Evolutionary conservation across 2,888 invertebrate genomes (phyloP), one percentile per base, ranked within the genome.

Genomic region (Tortricodes alternella): DNA sequence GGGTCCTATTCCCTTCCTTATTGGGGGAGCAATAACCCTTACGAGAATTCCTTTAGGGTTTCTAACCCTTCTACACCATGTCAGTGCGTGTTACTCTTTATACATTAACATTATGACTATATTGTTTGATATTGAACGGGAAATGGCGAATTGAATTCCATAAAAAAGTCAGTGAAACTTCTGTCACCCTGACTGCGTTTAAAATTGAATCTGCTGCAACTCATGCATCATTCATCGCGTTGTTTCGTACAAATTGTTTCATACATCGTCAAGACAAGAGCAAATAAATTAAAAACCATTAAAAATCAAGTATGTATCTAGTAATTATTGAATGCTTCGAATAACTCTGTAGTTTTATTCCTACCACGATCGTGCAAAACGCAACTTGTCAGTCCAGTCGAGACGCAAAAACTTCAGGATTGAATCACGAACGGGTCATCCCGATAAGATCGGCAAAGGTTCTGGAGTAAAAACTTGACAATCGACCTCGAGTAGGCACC

Each of bases 1-100:
- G 49, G 37, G 29, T 77, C 68, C 62, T 67, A 69, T 79, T 73
- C 73, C 74, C 65, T 61, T 71, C 64, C 71, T 68, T 68, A 73
- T 69, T 72, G 68, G 66, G 74, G 71, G 66, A 68, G 76, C 70
- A 77, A 73, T 74, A 76, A 64, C 65, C 65, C 62, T 68, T 69
- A 51, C 68, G 64, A 63, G 72, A 66, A 74, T 70, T 71, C 61
- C 67, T 74, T 65, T 68, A 70, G 61, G 76, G 74, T 71, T 78
- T 77, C 74, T 15, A 34, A n/a, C n/a, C n/a, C n/a, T 34, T 34
- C 8, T 13, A 1, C 8, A 15, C 2, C 15, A 13, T 34, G 0
- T 15, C 7, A 15, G 15, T 15, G 7, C 34, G 13, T 34, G 15
- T 15, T 2, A 7, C 24, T 44, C 24, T 44, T 16, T n/a, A 34